Evolutionary conservation across 1,140 invertebrate species (phyloP).

Genomic region (Temnothorax curvispinosus): DNA sequence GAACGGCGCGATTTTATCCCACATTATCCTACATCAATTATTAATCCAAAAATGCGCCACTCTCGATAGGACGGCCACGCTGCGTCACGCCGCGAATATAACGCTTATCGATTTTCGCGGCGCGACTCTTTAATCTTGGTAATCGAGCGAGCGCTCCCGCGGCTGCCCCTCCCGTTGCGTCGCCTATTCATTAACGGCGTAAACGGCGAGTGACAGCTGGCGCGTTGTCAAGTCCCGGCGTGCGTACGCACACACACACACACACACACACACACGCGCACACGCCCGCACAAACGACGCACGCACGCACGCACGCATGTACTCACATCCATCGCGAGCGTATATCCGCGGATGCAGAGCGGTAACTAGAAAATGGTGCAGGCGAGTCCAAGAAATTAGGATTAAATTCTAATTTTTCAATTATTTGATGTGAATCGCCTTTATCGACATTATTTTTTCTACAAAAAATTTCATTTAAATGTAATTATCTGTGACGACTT

Average conservation of each 20-base stretch:
- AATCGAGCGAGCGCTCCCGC: constrained; percentile 75
- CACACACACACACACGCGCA: background rate
- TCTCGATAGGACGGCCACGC: constrained; percentile 24
- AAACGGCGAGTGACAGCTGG: constrained; percentile 81
- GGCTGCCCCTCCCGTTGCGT: constrained; percentile 57
- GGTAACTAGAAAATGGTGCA: constrained; percentile 1
- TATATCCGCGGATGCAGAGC: background rate
- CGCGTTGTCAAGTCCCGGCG: constrained; percentile 69
- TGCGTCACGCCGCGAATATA: constrained; percentile 45
- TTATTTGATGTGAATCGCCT: background rate
- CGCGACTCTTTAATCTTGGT: constrained; percentile 77
- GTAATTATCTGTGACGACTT: background rate
- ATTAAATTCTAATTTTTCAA: background rate
- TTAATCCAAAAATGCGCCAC: constrained; percentile 48
- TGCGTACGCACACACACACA: constrained; percentile 13
- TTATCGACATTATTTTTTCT: background rate
- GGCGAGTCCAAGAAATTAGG: background rate
- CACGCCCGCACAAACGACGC: background rate
- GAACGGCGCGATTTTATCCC: constrained; percentile 39
- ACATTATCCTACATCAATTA: constrained; percentile 52
- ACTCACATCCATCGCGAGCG: too few relatives aligned
- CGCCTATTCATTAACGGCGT: constrained; percentile 80
- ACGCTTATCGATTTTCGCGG: constrained; percentile 71
- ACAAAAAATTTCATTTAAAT: background rate
- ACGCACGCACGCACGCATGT: background rate